Percentiles rank a stretch among this genome's conserved stretches.
These are phyloP conservation scores for Lithophane ornitopus DNA, from an alignment of 2,888 invertebrate species.

Conservation along the genomic window DNA sequence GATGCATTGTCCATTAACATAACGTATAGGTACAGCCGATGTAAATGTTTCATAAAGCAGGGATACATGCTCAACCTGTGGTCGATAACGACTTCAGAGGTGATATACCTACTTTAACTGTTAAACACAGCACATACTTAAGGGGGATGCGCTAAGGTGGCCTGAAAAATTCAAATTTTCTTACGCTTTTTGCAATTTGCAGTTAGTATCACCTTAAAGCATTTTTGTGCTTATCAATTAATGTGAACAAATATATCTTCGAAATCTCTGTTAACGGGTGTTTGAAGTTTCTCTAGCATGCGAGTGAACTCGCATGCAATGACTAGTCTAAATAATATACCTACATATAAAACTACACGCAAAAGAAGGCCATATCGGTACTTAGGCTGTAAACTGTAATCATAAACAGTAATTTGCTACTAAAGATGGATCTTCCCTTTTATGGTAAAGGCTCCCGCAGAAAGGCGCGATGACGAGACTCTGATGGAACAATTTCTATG, in stretches of 20 bases:
- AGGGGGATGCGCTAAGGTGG: too few species aligned
- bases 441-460: neutral
- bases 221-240: neutral
- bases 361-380: neutral
- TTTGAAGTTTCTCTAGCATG: neutral
- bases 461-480: too few species aligned
- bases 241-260: neutral
- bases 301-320: neutral
- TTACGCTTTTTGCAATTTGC: too few species aligned
- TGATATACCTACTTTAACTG: neutral
- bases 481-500: too few species aligned
- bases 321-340: neutral
- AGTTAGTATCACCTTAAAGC: too few species aligned
- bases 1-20: neutral
- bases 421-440: constrained; percentile 4
- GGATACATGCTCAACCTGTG: neutral
- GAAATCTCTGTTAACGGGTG: too few species aligned
- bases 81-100: neutral
- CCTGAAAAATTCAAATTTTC: too few species aligned
- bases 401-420: constrained; percentile 6
- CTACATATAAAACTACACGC: neutral
- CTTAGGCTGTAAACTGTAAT: constrained; percentile 9
- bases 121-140: neutral
- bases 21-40: neutral
- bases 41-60: constrained; percentile 1